Base-by-base conservation (phyloP, 2,888 invertebrate genomes). In the Tholera decimalis region DNA sequence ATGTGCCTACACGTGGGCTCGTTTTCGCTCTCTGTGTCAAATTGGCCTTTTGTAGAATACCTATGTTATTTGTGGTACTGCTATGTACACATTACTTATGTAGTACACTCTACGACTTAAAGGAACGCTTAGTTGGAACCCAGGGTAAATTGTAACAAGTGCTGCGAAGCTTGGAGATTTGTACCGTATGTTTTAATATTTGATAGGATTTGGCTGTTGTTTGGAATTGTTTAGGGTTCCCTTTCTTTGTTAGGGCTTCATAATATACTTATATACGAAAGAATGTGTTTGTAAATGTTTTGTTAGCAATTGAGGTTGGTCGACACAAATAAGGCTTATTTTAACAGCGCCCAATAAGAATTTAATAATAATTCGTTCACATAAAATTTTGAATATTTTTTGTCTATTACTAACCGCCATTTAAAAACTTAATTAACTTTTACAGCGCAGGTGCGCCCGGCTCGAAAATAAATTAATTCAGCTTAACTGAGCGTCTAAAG, bases 21-120 rank as follows among this genome's bases (percentile, higher is more conserved):
- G 1, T 33, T 6, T 18, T 11, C 0, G 0, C 6, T 18, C 4
- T 2, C 28, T 43, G 1, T 7, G 9, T 7, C 9, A 6, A 66
- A 2, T 1, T 11, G 9, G 1, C 13, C 35, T 64, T 70, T 60
- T 70, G 70, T 24, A 30, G 1, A 18, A 15, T 7, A 28, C 3
- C 0, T 59, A n/a, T 69, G 26, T 13, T n/a, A 28, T 69, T 24
- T 69, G 35, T 30, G 43, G 28, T 59, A 55, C 50, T 26, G 26
- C 33, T 58, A 43, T 46, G 30, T 64, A 26, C 50, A 24, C 57
- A 73, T 77, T 73, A 73, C 55, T 51, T 73, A 73, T 73, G 73
- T 59, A 73, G 47, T 53, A 72, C 56, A 71, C 77, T 57, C 58
- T 58, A 54, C 54, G 73, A 73, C 73, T 77, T 77, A 77, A 55